phyloP scores from a whole-genome alignment of 2,888 invertebrate genomes.

The Spatulosminthurus flaviceps region DNA sequence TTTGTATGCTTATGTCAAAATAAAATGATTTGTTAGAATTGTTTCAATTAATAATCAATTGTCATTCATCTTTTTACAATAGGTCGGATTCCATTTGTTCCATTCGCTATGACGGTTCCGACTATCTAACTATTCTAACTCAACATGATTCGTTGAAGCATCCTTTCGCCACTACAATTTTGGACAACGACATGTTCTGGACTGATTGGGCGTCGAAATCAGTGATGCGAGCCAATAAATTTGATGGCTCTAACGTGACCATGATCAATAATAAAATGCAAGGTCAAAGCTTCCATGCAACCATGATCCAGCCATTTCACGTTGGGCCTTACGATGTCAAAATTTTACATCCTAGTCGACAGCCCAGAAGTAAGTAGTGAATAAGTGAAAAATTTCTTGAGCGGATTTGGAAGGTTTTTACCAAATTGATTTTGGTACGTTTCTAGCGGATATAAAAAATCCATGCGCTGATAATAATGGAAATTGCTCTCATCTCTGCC shows the following conservation, averaged over 20 bases:
- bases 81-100: slow-evolving; percentile 88
- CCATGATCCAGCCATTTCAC: slow-evolving; percentile 81
- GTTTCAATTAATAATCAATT: not conserved
- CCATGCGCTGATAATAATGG: slow-evolving; percentile 79
- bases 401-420: not conserved
- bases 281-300: no score
- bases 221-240: slow-evolving; percentile 87
- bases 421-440: not conserved
- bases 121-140: slow-evolving; percentile 76
- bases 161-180: slow-evolving; percentile 88
- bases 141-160: slow-evolving; percentile 82
- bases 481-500: slow-evolving; percentile 83
- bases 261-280: no score
- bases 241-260: slow-evolving; percentile 80
- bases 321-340: slow-evolving; percentile 92
- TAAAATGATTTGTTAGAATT: not conserved
- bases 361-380: slow-evolving; percentile 70
- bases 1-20: no score
- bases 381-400: slow-evolving; percentile 19
- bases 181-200: slow-evolving; percentile 90
- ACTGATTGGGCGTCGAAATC: slow-evolving; percentile 92
- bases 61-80: slow-evolving; percentile 37
- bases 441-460: slow-evolving; percentile 68
- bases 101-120: slow-evolving; percentile 80
- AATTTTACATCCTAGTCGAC: slow-evolving; percentile 80